phyloP scores from a whole-genome alignment of 2,888 invertebrate genomes.

The Mystacides longicornis region DNA sequence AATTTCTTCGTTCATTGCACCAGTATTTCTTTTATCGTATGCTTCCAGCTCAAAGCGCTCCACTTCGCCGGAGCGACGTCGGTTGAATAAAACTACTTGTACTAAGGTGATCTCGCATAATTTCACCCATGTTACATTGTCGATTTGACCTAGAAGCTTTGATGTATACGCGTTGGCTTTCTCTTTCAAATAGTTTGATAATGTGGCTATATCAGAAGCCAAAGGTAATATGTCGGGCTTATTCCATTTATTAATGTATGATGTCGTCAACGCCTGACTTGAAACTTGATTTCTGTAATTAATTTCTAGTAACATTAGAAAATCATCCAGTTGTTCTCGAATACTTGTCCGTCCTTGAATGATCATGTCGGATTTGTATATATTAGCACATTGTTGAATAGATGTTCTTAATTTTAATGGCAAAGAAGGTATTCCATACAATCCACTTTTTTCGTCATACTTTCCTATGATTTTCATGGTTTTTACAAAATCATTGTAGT shows the following conservation, averaged over 20 bases:
- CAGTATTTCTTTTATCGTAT: slow-evolving; percentile 3
- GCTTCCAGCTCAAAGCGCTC: slow-evolving; percentile 6
- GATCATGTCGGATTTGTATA: slow-evolving; percentile 3
- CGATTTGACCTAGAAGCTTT: not conserved
- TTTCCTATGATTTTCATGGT: slow-evolving; percentile 7
- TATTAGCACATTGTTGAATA: slow-evolving; percentile 6
- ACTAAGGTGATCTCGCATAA: slow-evolving; percentile 7
- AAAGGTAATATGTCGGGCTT: slow-evolving; percentile 2
- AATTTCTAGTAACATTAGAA: not conserved
- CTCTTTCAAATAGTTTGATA: not conserved
- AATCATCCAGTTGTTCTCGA: slow-evolving; percentile 6
- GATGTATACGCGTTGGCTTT: not conserved
- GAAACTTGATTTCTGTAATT: slow-evolving; percentile 7
- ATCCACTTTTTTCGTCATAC: slow-evolving; percentile 4
- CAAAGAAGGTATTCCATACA: slow-evolving; percentile 8
- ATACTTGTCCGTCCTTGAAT: not conserved
- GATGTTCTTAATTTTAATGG: slow-evolving; percentile 7
- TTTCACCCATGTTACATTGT: slow-evolving; percentile 1
- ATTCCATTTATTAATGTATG: slow-evolving; percentile 10
- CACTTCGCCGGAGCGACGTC: slow-evolving; percentile 11
- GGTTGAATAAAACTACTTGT: slow-evolving; percentile 12
- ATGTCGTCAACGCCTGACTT: slow-evolving; percentile 6
- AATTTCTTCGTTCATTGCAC: slow-evolving; percentile 9
- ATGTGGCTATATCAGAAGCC: slow-evolving; percentile 1
- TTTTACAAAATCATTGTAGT: slow-evolving; percentile 8